Conservation (phyloP, 37 sponge, comb jelly and placozoan genomes). For the Ephydatia muelleri region DNA sequence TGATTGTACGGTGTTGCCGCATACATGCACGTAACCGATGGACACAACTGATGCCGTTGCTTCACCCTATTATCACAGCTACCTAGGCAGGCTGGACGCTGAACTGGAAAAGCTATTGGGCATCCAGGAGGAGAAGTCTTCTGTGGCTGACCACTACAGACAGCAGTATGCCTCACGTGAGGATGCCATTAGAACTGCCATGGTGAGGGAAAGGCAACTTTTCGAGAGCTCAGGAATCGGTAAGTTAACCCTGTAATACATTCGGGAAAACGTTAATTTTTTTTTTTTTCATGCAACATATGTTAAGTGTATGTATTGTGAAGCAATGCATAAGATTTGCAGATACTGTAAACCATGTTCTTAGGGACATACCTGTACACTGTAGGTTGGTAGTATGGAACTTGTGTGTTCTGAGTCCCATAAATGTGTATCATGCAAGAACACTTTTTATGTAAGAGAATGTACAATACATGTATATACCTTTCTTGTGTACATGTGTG, state of each 20-base stretch:
- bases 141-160: constrained; percentile 38
- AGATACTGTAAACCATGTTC: too few species aligned
- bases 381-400: background rate
- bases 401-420: too few species aligned
- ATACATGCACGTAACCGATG: background rate
- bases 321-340: too few species aligned
- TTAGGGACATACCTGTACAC: background rate
- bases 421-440: too few species aligned
- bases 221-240: constrained; percentile 57
- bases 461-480: too few species aligned
- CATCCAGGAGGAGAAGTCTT: constrained; percentile 18
- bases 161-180: constrained; percentile 54
- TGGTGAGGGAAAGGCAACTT: constrained; percentile 48
- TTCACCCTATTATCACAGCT: constrained; percentile 1
- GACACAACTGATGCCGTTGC: background rate
- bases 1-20: too few species aligned
- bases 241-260: constrained; percentile 7
- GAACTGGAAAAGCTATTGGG: constrained; percentile 34
- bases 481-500: too few species aligned
- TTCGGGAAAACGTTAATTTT: constrained; percentile 1
- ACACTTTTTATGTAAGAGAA: too few species aligned
- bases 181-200: constrained; percentile 39
- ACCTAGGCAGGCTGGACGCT: constrained; percentile 48
- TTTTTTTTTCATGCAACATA: background rate
- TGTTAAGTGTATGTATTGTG: too few species aligned